Evolutionary conservation across 2,797 vertebrate species (phyloP).

Genomic region (Diglossa cyanea): DNA sequence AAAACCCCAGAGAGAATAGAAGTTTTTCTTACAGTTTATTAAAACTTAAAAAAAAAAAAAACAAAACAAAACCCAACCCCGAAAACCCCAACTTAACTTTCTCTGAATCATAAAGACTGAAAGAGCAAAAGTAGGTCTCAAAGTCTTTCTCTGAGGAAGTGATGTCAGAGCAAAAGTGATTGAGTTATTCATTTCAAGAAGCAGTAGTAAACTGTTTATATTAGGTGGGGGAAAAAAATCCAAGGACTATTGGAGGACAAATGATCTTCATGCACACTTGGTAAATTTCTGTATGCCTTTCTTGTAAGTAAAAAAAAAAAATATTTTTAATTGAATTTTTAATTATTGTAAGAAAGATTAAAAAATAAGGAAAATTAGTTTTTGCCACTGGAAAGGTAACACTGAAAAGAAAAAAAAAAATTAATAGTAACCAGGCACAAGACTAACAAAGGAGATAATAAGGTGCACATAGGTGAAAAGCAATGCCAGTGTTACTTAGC

Average conservation of each 20-base stretch:
- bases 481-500: neutral
- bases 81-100: neutral
- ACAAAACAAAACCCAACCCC: neutral
- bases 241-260: neutral
- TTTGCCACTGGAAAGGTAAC: neutral
- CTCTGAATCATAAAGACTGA: neutral
- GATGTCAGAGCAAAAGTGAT: neutral
- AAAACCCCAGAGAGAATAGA: neutral
- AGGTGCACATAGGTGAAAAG: neutral
- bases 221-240: neutral
- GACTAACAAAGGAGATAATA: neutral
- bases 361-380: neutral
- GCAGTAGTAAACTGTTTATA: neutral
- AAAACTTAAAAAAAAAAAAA: neutral
- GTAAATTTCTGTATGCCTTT: neutral
- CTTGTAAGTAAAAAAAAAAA: neutral
- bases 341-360: neutral
- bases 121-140: neutral
- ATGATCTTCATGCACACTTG: neutral
- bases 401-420: neutral
- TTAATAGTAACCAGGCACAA: neutral
- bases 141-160: neutral
- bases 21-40: neutral
- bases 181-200: neutral
- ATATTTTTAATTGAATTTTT: neutral